A percentile compares a stretch with the other conserved stretches of the same genome.
Evolutionary conservation across 2,113 vertebrate genomes (phyloP).

Genomic region (Ondatra zibethicus): DNA sequence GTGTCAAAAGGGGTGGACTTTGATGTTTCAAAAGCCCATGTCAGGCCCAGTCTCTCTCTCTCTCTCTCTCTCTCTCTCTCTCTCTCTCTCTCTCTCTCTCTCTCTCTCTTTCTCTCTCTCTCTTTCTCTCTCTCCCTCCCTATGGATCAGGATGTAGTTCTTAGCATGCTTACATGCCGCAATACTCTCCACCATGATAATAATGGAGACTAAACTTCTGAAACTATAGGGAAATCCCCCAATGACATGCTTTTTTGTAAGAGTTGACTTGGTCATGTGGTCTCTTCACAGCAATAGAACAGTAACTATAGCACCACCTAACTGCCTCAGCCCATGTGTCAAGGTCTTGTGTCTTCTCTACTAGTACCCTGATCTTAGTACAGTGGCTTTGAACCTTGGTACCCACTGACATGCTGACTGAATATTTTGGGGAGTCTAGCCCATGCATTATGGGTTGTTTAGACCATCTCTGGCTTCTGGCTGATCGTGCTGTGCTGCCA

Average conservation of each 20-base stretch:
- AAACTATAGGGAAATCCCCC: background rate
- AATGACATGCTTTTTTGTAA: background rate
- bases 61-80: too few relatives aligned
- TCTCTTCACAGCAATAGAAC: background rate
- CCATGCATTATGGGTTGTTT: background rate
- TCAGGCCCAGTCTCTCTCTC: background rate
- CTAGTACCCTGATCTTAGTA: background rate
- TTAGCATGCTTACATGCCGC: background rate
- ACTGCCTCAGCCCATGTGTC: background rate
- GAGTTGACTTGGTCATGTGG: background rate
- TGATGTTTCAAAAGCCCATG: background rate
- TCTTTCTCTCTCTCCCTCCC: background rate
- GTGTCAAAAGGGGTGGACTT: background rate
- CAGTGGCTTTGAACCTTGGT: background rate
- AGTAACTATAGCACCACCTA: background rate
- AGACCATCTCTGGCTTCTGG: background rate
- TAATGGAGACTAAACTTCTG: background rate
- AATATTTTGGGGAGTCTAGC: background rate
- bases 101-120: background rate
- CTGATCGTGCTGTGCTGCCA: background rate
- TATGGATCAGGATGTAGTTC: background rate
- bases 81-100: too few relatives aligned
- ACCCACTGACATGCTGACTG: background rate
- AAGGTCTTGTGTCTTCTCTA: background rate
- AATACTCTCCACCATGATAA: background rate